These are phyloP conservation scores for Drosophila quadrilineata DNA, from an alignment of 1,140 invertebrate genomes.

Conservation along the genomic window DNA sequence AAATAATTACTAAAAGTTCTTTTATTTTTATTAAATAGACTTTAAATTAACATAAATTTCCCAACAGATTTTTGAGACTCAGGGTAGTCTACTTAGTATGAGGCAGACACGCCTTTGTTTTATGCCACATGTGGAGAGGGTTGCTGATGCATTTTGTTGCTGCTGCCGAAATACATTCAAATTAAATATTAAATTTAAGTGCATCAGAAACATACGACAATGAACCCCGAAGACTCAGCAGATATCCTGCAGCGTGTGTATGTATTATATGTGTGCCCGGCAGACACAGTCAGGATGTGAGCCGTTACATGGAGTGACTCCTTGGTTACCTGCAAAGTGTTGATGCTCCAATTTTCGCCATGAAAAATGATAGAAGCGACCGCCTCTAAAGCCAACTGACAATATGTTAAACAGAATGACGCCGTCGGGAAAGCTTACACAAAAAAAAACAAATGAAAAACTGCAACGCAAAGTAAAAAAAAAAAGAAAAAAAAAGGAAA, in stretches of 20 bases:
- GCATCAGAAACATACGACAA: slow-evolving; percentile 65
- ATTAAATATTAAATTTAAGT: slow-evolving; percentile 76
- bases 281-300: not conserved
- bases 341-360: slow-evolving; percentile 36
- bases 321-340: slow-evolving; percentile 39
- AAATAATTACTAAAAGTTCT: too few species aligned
- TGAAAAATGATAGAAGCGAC: slow-evolving; percentile 6
- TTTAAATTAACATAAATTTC: not conserved
- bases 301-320: not conserved
- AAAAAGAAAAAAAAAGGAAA: not conserved
- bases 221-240: slow-evolving; percentile 34
- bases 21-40: too few species aligned
- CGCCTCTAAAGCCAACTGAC: slow-evolving; percentile 46
- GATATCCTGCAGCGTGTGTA: too few species aligned
- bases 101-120: not conserved
- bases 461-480: slow-evolving; percentile 25
- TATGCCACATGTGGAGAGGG: not conserved
- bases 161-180: slow-evolving; percentile 53
- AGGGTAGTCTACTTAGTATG: too few species aligned
- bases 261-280: too few species aligned
- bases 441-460: slow-evolving; percentile 22
- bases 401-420: slow-evolving; percentile 54
- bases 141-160: slow-evolving; percentile 15
- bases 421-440: slow-evolving; percentile 9
- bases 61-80: not conserved